A percentile compares a stretch with the other conserved stretches of the same genome.
Evolutionary conservation across 2,113 vertebrate genomes (phyloP).

Genomic region (Aramus guarauna): DNA sequence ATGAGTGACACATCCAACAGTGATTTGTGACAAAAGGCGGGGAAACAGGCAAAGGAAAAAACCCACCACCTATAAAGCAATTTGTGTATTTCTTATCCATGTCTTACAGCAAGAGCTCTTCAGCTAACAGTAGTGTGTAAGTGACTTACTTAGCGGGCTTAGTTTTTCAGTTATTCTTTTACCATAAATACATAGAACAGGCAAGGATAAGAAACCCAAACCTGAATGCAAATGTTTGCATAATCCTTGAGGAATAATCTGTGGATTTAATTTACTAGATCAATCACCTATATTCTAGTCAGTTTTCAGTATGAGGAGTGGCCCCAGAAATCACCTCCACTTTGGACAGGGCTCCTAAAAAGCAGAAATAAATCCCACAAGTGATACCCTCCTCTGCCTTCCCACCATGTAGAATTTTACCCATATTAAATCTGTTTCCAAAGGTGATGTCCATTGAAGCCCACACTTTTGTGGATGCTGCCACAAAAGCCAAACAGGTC

Average conservation of each 20-base stretch:
- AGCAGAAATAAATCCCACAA: background rate
- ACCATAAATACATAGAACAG: background rate
- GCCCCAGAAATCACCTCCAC: background rate
- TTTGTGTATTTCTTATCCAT: background rate
- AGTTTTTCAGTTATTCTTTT: background rate
- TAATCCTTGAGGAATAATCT: background rate
- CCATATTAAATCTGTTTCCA: background rate
- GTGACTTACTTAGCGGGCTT: background rate
- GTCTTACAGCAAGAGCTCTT: background rate
- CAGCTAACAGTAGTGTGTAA: background rate
- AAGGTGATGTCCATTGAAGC: background rate
- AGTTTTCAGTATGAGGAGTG: background rate
- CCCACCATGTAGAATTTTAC: background rate
- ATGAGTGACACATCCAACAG: background rate
- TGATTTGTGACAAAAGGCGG: background rate
- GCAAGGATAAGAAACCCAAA: background rate
- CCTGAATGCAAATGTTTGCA: background rate
- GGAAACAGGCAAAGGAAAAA: background rate
- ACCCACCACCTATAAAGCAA: background rate
- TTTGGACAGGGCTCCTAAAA: background rate
- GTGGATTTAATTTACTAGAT: background rate
- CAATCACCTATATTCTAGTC: background rate
- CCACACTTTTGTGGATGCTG: background rate
- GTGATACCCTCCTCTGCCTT: background rate
- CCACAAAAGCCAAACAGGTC: background rate